These are phyloP conservation scores for Berghia stephanieae DNA, from an alignment of 1,140 invertebrate species.

Conservation along the genomic window DNA sequence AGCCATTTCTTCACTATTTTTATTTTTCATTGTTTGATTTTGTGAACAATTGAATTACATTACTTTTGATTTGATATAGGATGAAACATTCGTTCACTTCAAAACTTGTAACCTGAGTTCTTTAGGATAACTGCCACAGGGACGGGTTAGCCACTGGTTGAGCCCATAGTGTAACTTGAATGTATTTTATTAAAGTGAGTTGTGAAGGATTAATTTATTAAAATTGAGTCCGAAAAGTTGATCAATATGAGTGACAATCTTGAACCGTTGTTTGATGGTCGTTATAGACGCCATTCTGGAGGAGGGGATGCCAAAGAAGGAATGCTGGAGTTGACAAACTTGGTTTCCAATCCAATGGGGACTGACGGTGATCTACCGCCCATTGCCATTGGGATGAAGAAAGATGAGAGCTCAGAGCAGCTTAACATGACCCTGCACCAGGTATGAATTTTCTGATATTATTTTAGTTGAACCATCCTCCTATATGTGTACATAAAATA, in stretches of 20 bases:
- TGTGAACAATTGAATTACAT: no score
- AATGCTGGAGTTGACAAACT: neutral
- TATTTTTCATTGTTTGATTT: no score
- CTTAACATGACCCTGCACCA: slow-evolving; percentile 41
- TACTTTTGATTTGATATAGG: no score
- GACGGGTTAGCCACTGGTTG: no score
- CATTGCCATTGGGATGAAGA: neutral
- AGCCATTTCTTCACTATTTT: no score
- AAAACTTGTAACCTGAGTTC: no score
- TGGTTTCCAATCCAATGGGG: neutral
- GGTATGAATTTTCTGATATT: no score
- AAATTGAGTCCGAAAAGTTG: neutral
- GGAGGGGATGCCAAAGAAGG: neutral
- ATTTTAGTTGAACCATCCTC: neutral
- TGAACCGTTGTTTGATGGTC: neutral
- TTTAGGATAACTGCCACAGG: no score
- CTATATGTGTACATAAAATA: neutral
- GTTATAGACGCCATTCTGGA: neutral
- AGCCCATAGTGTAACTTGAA: neutral
- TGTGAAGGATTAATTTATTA: no score
- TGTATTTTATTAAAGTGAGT: neutral
- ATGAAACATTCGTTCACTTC: no score
- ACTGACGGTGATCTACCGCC: neutral
- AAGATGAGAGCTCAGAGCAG: slow-evolving; percentile 22
- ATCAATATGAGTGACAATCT: neutral